Evolutionary conservation across 1,140 invertebrate species (phyloP), one percentile per base, ranked within the genome.

Genomic region (Anastatus disparis): DNA sequence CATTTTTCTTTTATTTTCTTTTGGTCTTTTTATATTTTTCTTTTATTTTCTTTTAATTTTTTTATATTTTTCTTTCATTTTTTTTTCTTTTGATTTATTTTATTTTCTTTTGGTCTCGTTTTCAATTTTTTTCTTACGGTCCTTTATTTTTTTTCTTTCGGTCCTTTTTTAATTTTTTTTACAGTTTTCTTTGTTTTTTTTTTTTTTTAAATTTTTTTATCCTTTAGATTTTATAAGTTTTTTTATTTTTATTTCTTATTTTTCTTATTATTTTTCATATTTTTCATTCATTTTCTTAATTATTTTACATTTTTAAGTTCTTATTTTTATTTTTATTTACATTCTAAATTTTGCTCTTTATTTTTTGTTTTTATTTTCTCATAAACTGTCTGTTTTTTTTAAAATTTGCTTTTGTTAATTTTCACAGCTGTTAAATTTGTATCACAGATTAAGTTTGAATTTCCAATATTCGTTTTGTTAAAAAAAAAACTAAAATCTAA

Each of bases 21-120:
- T 35, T 50, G 15, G 12, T 62, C 52, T 24, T 46, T 44, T 40
- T 13, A 55, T 70, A 17, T 61, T 76, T 66, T 35, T 48, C 70
- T 72, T 61, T 70, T 26, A 31, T 24, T 63, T 63, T 42, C 22
- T n/a, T 24, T 44, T 44, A 35, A 58, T 50, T 50, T 29, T 15
- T 46, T 52, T 64, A 4, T 4, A 26, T 10, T 48, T 38, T 65
- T 26, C 38, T 27, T 40, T 15, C 40, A 13, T 58, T 42, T 26
- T 62, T 50, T 70, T 66, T 27, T 42, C 38, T 44, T 42, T 26
- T 44, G 13, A 15, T 55, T 31, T 55, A 22, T 62, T 52, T 59
- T 15, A 52, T 71, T 22, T 68, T 9, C 61, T 58, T 72, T 73
- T 67, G 42, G 62, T 71, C 58, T 72, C 40, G 44, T 38, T 58